phyloP scores from a whole-genome alignment of 2,888 invertebrate genomes.

The Calameuta pallipes region DNA sequence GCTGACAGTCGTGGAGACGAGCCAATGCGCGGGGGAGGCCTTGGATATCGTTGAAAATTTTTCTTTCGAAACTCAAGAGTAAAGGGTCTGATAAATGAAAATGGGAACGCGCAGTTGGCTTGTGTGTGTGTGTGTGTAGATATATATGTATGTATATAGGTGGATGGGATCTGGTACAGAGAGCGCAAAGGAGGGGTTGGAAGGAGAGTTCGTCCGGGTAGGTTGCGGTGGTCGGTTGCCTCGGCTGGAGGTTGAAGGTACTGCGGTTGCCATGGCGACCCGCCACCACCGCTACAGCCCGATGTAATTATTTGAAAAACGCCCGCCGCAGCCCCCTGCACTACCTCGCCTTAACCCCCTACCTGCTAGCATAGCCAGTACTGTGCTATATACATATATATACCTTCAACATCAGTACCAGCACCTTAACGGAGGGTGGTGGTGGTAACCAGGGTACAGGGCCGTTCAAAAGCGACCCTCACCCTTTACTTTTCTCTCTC shows the following conservation, averaged over 20 bases:
- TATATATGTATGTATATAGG: background rate
- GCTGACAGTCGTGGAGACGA: background rate
- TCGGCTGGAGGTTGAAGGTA: slow-evolving; percentile 55
- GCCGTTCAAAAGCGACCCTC: background rate
- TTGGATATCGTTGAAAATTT: background rate
- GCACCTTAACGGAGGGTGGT: background rate
- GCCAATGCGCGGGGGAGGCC: background rate
- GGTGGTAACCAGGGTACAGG: background rate
- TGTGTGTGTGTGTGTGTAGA: background rate
- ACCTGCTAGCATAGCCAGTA: background rate
- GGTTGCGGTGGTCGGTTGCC: slow-evolving; percentile 45
- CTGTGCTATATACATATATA: background rate
- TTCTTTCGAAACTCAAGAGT: background rate
- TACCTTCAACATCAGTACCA: background rate
- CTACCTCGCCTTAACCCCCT: slow-evolving; percentile 48
- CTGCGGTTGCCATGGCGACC: slow-evolving; percentile 66
- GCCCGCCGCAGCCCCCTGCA: slow-evolving; percentile 63
- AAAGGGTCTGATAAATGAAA: background rate
- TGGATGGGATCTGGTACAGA: background rate
- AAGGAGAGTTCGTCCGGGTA: slow-evolving; percentile 17
- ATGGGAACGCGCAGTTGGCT: background rate
- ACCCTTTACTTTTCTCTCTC: background rate
- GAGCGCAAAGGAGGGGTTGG: background rate
- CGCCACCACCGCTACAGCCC: slow-evolving; percentile 57
- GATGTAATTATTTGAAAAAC: slow-evolving; percentile 69